Evolutionary conservation across 2,113 vertebrate species (phyloP).

Genomic region (Crotalus tigris): DNA sequence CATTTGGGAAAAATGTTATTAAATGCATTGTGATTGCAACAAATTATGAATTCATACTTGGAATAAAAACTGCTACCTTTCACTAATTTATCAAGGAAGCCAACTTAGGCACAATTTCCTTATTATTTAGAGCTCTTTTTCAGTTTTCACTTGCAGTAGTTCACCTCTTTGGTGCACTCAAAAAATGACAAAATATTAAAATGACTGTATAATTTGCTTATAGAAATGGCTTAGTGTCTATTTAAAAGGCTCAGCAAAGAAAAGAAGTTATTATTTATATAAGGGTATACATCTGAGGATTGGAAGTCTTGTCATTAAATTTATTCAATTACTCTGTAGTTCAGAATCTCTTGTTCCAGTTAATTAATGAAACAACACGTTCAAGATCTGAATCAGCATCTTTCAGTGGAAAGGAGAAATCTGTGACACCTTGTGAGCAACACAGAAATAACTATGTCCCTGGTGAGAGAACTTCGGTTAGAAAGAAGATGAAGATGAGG

Average conservation of each 20-base stretch:
- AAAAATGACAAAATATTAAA: background rate
- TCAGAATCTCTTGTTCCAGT: slow-evolving; percentile 30
- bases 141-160: background rate
- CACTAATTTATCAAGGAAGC: background rate
- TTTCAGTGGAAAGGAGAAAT: background rate
- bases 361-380: slow-evolving; percentile 35
- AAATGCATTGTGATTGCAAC: background rate
- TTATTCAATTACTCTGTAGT: slow-evolving; percentile 32
- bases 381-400: slow-evolving; percentile 14
- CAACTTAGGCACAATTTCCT: background rate
- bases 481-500: background rate
- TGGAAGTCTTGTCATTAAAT: background rate
- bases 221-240: background rate
- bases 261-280: slow-evolving; percentile 12
- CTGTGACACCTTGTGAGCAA: background rate
- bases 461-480: slow-evolving; percentile 17
- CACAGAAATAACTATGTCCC: background rate
- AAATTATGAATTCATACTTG: background rate
- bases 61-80: background rate
- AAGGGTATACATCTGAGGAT: background rate
- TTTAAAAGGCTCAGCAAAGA: background rate
- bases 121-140: background rate
- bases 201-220: background rate
- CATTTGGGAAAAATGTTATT: background rate
- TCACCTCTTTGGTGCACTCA: background rate